Conservation (phyloP, 2,113 vertebrate genomes). For the Phoenicopterus ruber region DNA sequence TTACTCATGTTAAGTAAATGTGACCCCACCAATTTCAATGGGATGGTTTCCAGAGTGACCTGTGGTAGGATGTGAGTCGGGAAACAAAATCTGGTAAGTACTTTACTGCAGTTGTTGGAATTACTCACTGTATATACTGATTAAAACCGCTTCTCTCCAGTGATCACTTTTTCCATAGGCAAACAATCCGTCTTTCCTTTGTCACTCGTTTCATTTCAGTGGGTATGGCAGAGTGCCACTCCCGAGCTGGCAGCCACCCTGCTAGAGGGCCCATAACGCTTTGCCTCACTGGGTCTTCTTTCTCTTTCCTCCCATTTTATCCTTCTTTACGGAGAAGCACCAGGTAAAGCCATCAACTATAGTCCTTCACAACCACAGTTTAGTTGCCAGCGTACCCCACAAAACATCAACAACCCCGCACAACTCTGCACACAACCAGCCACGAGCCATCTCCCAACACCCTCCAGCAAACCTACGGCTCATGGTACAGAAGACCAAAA, state of each 20-base stretch:
- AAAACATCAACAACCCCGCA: neutral
- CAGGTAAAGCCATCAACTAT: neutral
- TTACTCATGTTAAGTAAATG: neutral
- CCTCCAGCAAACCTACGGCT: neutral
- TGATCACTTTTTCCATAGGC: neutral
- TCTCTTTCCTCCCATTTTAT: neutral
- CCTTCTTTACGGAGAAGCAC: neutral
- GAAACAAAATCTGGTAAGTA: neutral
- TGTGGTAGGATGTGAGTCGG: neutral
- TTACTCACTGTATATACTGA: neutral
- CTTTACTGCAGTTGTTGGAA: neutral
- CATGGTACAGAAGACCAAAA: neutral
- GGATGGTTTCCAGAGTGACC: neutral
- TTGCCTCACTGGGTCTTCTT: neutral
- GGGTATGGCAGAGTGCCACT: neutral
- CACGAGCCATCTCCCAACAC: neutral
- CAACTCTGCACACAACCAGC: neutral
- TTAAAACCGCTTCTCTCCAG: neutral
- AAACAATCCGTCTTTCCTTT: neutral
- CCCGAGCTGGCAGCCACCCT: neutral
- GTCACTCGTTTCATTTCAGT: neutral
- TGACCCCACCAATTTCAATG: neutral
- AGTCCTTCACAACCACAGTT: neutral
- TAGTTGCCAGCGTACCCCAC: too few species aligned
- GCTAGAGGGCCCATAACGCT: accelerated